Conservation (phyloP, 2,797 vertebrate genomes). For the Amazona finschi region DNA sequence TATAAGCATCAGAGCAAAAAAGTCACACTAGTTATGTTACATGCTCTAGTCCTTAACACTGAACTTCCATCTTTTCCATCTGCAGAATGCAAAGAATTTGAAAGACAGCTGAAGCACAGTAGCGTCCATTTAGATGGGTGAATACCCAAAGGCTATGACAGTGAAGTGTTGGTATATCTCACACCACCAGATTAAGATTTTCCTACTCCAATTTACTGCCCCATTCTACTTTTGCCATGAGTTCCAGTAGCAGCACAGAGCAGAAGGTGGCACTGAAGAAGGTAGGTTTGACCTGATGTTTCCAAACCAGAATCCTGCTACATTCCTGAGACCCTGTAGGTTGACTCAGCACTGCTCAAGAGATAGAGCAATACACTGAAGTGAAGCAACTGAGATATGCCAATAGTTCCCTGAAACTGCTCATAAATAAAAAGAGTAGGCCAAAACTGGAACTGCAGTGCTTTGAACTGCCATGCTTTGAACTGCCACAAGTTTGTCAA, state of each 20-base stretch:
- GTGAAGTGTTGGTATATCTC: background rate
- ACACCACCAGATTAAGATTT: background rate
- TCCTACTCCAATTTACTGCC: background rate
- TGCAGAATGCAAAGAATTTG: background rate
- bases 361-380: background rate
- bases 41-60: background rate
- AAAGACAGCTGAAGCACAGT: background rate
- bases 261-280: background rate
- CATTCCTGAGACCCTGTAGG: background rate
- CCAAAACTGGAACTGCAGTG: background rate
- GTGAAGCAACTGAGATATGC: background rate
- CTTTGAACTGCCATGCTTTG: background rate
- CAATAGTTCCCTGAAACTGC: background rate
- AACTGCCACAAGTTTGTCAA: background rate
- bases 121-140: background rate
- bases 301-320: background rate
- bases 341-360: background rate
- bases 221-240: background rate
- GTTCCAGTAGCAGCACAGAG: background rate
- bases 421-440: background rate
- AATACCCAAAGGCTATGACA: background rate
- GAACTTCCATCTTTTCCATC: background rate
- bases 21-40: background rate
- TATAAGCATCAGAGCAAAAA: background rate
- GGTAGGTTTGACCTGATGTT: background rate